A percentile compares a stretch with the other conserved stretches of the same genome.
phyloP scores from a whole-genome alignment of 2,113 vertebrate species.

The Theristicus caerulescens region DNA sequence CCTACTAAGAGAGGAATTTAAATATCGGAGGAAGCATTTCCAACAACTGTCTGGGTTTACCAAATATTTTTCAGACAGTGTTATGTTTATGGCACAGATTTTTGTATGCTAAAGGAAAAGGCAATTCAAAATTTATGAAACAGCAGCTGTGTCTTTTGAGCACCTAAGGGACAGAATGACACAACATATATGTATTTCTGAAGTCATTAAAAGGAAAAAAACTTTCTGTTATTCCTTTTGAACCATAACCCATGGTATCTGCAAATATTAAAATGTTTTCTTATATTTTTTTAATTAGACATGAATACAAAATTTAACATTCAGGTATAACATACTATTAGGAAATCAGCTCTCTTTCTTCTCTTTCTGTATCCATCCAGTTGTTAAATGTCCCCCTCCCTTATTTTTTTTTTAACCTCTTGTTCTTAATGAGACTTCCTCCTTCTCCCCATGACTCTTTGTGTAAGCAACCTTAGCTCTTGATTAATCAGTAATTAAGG shows the following conservation, averaged over 20 bases:
- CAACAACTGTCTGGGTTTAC: constrained; percentile 45
- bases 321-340: not conserved
- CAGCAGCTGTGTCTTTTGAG: constrained; percentile 43
- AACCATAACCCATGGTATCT: not conserved
- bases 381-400: constrained; percentile 25
- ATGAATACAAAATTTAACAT: not conserved
- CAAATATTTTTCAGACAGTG: constrained; percentile 30
- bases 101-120: constrained; percentile 35
- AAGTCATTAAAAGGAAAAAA: constrained; percentile 3
- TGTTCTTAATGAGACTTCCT: constrained; percentile 73
- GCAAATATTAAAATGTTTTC: not conserved
- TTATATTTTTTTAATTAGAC: constrained; percentile 44
- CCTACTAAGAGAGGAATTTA: constrained; percentile 24
- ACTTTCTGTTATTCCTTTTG: constrained; percentile 11
- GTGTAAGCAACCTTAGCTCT: constrained; percentile 66
- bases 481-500: constrained; percentile 74
- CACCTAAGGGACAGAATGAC: constrained; percentile 38
- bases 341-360: not conserved
- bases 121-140: constrained; percentile 58
- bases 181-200: constrained; percentile 19
- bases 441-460: constrained; percentile 63
- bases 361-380: not conserved
- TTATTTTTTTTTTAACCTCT: constrained; percentile 38
- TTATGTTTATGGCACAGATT: constrained; percentile 43
- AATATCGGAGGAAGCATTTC: constrained; percentile 37